A percentile compares a stretch with the other conserved stretches of the same genome.
Conservation (phyloP, 2,113 vertebrate species). For the Talpa occidentalis region DNA sequence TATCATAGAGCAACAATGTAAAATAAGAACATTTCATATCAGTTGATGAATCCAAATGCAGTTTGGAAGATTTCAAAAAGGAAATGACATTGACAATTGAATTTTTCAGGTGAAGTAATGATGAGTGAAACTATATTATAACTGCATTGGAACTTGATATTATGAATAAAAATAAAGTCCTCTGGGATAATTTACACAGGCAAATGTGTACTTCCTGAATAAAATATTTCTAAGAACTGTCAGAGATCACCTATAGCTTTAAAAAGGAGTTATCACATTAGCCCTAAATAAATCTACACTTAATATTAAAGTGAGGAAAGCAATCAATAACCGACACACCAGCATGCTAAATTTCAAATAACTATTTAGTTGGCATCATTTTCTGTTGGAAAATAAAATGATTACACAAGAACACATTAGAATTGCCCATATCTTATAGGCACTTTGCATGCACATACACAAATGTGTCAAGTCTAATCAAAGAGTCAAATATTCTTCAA, state of each 20-base stretch:
- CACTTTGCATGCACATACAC: not conserved
- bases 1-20: not conserved
- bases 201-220: constrained; percentile 39
- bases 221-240: constrained; percentile 43
- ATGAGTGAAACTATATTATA: not conserved
- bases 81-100: not conserved
- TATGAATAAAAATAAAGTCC: not conserved
- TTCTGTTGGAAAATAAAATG: constrained; percentile 36
- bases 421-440: not conserved
- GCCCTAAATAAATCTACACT: constrained; percentile 31
- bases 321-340: constrained; percentile 2
- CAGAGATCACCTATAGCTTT: not conserved
- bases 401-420: not conserved
- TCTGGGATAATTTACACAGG: not conserved
- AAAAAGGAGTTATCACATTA: constrained; percentile 44
- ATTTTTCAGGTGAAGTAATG: not conserved
- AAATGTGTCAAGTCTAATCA: not conserved
- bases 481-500: not conserved
- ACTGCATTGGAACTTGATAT: not conserved
- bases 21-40: not conserved
- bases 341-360: not conserved
- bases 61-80: not conserved
- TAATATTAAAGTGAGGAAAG: not conserved
- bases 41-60: not conserved
- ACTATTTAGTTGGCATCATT: constrained; percentile 59